Percentiles rank a stretch among this genome's conserved stretches.
These are phyloP conservation scores for Epinephelus coioides DNA, from an alignment of 2,797 vertebrate species.

Conservation along the genomic window DNA sequence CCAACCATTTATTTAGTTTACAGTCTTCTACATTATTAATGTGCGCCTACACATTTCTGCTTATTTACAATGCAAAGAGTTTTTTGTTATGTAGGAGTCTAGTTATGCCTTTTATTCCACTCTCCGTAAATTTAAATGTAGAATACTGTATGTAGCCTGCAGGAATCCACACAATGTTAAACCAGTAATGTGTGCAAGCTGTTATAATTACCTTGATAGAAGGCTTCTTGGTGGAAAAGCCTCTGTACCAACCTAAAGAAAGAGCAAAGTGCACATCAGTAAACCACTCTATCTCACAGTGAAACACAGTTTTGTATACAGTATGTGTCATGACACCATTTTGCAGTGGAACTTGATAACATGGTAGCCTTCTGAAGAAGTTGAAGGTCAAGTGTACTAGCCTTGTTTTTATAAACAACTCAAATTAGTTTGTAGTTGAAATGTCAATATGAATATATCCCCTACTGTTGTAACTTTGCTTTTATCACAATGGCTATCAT, in stretches of 20 bases:
- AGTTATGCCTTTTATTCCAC: background rate
- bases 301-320: background rate
- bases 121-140: background rate
- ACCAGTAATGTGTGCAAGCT: background rate
- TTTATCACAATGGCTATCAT: background rate
- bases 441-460: background rate
- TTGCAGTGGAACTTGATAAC: background rate
- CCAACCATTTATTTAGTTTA: background rate
- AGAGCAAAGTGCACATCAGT: constrained; percentile 45
- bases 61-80: background rate
- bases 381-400: background rate
- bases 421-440: background rate
- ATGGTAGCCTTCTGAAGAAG: background rate
- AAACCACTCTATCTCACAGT: background rate
- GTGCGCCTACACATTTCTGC: background rate
- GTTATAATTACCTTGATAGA: constrained; percentile 91
- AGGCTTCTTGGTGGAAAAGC: constrained; percentile 95
- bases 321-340: background rate
- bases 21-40: background rate
- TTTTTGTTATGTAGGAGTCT: background rate
- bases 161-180: constrained; percentile 29
- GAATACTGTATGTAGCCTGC: background rate
- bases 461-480: background rate
- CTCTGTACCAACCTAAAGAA: constrained; percentile 96
- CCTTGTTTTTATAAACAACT: background rate